Conservation (phyloP, 2,113 vertebrate species). For the Chaetodon trifascialis region DNA sequence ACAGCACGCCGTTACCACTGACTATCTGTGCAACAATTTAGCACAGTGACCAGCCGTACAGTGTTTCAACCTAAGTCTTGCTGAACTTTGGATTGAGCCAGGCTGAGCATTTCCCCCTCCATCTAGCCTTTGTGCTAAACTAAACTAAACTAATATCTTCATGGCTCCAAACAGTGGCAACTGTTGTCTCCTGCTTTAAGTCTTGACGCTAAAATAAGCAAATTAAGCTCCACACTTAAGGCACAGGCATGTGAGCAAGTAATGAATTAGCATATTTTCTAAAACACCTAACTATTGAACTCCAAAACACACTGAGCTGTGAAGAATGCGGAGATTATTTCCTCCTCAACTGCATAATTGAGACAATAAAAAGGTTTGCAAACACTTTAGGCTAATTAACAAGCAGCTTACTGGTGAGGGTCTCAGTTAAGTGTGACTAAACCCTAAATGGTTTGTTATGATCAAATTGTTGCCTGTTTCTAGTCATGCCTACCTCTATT, state of each 20-base stretch:
- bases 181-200: not conserved
- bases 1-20: too few species aligned
- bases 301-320: not conserved
- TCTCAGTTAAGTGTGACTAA: not conserved
- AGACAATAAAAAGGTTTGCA: too few species aligned
- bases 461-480: too few species aligned
- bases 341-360: not conserved
- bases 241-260: not conserved
- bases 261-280: not conserved
- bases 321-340: too few species aligned
- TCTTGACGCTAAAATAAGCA: not conserved
- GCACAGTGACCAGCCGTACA: too few species aligned
- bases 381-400: too few species aligned
- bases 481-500: not conserved
- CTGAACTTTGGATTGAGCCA: not conserved
- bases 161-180: not conserved
- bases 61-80: too few species aligned
- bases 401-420: not conserved
- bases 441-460: not conserved
- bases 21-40: too few species aligned
- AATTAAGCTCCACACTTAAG: not conserved
- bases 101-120: too few species aligned
- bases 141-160: too few species aligned
- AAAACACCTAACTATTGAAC: not conserved
- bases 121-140: too few species aligned